Evolutionary conservation across 2,113 vertebrate genomes (phyloP).

Genomic region (Motacilla alba): DNA sequence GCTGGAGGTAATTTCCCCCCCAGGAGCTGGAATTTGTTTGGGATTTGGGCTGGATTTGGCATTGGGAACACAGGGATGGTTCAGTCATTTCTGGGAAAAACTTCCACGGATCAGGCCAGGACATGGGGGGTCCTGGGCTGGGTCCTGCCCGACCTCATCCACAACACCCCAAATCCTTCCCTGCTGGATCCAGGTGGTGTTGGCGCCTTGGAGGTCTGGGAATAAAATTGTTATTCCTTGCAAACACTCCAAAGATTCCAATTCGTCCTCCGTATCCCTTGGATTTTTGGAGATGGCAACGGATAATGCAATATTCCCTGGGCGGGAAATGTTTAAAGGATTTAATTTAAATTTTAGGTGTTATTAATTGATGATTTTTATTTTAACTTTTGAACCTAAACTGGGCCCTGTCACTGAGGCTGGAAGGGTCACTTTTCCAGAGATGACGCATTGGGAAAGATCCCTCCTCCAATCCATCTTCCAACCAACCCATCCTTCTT

Average conservation of each 20-base stretch:
- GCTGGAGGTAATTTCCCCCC: background rate
- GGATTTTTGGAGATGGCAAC: too few relatives aligned
- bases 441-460: rapidly evolving
- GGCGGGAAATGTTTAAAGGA: background rate
- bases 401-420: too few relatives aligned
- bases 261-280: rapidly evolving
- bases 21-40: background rate
- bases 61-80: background rate
- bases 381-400: background rate
- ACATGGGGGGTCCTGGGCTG: background rate
- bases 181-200: rapidly evolving
- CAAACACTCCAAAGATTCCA: background rate
- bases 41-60: background rate
- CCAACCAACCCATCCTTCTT: rapidly evolving
- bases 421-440: rapidly evolving
- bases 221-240: background rate
- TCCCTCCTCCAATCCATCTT: background rate
- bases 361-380: background rate
- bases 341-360: background rate
- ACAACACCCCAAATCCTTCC: background rate
- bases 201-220: background rate
- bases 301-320: background rate
- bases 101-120: background rate
- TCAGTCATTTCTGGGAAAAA: background rate
- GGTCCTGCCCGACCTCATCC: background rate